Conservation (phyloP, 2,797 vertebrate genomes). For the Sebastes steindachneri region DNA sequence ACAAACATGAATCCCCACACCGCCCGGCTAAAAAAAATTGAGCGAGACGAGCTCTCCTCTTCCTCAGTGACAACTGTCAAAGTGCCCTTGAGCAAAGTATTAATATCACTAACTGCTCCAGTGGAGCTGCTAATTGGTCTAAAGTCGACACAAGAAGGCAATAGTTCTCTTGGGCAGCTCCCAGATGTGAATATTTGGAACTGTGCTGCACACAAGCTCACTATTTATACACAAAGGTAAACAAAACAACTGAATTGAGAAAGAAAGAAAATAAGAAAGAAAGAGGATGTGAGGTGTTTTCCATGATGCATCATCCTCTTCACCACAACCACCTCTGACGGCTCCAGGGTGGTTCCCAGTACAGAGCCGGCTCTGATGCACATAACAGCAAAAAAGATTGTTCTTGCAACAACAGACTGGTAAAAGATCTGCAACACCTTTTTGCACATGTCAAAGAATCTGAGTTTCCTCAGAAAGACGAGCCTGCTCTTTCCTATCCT, state of each 20-base stretch:
- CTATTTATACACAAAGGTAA: background rate
- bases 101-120: conserved; percentile 40
- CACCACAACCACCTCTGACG: background rate
- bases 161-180: conserved; percentile 33
- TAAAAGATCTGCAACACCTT: background rate
- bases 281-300: background rate
- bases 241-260: background rate
- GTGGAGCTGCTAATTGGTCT: conserved; percentile 57
- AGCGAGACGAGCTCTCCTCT: background rate
- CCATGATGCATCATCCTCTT: background rate
- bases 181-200: conserved; percentile 27
- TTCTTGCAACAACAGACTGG: background rate
- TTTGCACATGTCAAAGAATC: background rate
- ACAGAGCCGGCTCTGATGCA: background rate
- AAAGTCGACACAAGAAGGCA: conserved; percentile 39
- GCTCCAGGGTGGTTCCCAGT: background rate
- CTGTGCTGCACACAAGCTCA: background rate
- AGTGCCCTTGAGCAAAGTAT: conserved; percentile 62
- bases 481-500: background rate
- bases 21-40: background rate
- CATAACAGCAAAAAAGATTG: background rate
- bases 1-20: background rate
- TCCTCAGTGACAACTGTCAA: conserved; percentile 23
- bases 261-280: background rate
- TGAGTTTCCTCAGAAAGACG: background rate